Percentiles rank a stretch among this genome's conserved stretches.
These are phyloP conservation scores for Rotaria magnacalcarata DNA, from an alignment of 2,888 invertebrate species.

Conservation along the genomic window DNA sequence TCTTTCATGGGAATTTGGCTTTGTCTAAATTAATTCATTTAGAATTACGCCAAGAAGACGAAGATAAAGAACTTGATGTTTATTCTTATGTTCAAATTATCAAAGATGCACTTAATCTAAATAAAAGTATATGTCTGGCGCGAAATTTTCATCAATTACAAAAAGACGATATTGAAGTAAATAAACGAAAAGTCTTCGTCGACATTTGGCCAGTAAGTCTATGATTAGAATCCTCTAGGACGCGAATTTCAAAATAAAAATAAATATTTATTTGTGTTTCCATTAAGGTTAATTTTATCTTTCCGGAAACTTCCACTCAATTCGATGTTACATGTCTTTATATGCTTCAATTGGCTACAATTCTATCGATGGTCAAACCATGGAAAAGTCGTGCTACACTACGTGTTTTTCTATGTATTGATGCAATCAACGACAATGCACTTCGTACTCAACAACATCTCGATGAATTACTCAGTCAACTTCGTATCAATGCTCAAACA, in stretches of 20 bases:
- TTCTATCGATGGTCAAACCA: slow-evolving; percentile 73
- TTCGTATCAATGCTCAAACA: slow-evolving; percentile 81
- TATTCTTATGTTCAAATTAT: slow-evolving; percentile 78
- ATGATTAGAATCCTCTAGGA: too few relatives aligned
- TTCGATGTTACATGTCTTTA: slow-evolving; percentile 88
- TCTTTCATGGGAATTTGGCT: too few relatives aligned
- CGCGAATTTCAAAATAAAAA: too few relatives aligned
- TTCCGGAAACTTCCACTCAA: slow-evolving; percentile 70
- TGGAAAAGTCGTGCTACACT: slow-evolving; percentile 71
- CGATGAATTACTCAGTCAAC: slow-evolving; percentile 69
- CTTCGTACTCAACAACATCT: slow-evolving; percentile 57
- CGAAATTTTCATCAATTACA: slow-evolving; percentile 81
- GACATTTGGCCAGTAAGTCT: slow-evolving; percentile 85
- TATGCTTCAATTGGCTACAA: slow-evolving; percentile 91
- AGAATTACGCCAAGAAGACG: slow-evolving; percentile 42
- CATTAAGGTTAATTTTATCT: slow-evolving; percentile 69
- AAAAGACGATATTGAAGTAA: slow-evolving; percentile 61
- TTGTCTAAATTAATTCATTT: background rate
- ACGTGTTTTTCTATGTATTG: slow-evolving; percentile 76
- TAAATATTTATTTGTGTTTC: too few relatives aligned
- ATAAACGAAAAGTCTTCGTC: slow-evolving; percentile 70
- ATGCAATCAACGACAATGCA: slow-evolving; percentile 49
- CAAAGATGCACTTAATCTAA: slow-evolving; percentile 78
- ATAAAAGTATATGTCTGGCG: slow-evolving; percentile 88
- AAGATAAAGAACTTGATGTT: slow-evolving; percentile 55